Base-by-base conservation (phyloP, 1,140 invertebrate species). In the Drosophila carrolli region DNA sequence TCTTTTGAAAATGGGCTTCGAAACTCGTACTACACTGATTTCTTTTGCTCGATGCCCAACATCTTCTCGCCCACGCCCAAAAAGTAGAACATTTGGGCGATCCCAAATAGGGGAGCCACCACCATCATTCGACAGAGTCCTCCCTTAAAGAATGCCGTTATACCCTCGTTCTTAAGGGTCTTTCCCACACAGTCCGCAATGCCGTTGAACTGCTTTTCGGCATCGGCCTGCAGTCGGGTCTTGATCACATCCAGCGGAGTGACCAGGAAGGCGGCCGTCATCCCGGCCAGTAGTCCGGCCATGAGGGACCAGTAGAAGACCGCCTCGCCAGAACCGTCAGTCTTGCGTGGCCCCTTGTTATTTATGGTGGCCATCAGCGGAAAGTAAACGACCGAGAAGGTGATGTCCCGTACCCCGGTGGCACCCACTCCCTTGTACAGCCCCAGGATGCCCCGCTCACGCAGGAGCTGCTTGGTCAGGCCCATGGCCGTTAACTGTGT, bases 221-320 rank as follows among this genome's bases (percentile, higher is more conserved):
- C n/a, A 35, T 51, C 96, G 4, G 97, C 96, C 93, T 99, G 99
- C 75, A 99, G 94, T 81, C 98, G 94, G 0, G 99, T 99, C 94
- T 99, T 99, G 7, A 99, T 95, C 72, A 99, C 98, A 94, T 99
- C 98, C 89, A 99, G 95, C 13, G 99, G 98, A 94, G 99, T 99
- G 0, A 99, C 98, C 38, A 93, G 91, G 10, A 98, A 93, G 7
- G 98, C 98, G 27, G 97, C 96, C 11, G 95, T 93, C 16, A 96
- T 97, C 7, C 98, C 99, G 51, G 98, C 96, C 11, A 93, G 93
- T 93, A 97, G 97, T 4, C 99, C 99, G 35, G 98, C 95, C 44
- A 98, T 73, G 93, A 99, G 99, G 23, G 98, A 99, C 44, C 82
- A 92, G 94, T 94, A 95, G 80, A 95, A 95, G 5, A 94, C 93